phyloP scores from a whole-genome alignment of 2,888 invertebrate genomes.

The Standfussiana lucernea region DNA sequence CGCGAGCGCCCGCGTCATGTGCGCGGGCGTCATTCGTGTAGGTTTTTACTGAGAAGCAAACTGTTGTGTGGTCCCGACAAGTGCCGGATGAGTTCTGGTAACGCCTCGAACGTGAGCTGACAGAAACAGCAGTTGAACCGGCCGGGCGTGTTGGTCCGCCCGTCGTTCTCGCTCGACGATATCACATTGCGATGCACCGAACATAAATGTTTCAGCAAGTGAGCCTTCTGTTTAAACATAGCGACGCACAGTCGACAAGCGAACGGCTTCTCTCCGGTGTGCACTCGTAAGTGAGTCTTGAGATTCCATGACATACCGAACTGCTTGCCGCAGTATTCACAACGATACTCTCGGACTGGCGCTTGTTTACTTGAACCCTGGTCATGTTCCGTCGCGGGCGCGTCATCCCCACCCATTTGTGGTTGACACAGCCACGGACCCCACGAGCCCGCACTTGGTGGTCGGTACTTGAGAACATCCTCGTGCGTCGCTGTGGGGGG shows the following conservation, averaged over 20 bases:
- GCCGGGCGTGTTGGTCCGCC: constrained; percentile 91
- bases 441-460: constrained; percentile 94
- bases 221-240: constrained; percentile 98
- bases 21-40: constrained; percentile 92
- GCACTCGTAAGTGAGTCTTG: constrained; percentile 96
- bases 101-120: constrained; percentile 95
- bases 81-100: constrained; percentile 96
- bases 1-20: constrained; percentile 83
- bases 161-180: constrained; percentile 94
- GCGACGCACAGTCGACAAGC: constrained; percentile 97
- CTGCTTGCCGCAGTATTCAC: constrained; percentile 97
- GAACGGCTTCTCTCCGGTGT: constrained; percentile 97
- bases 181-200: constrained; percentile 97
- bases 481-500: constrained; percentile 91
- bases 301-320: constrained; percentile 98
- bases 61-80: constrained; percentile 97
- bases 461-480: constrained; percentile 91
- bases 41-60: constrained; percentile 96
- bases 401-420: constrained; percentile 90
- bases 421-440: constrained; percentile 93
- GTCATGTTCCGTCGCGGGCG: constrained; percentile 87
- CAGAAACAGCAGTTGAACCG: constrained; percentile 97
- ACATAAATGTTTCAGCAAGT: constrained; percentile 96
- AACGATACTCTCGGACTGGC: constrained; percentile 96
- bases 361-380: constrained; percentile 90